Percentiles rank a stretch among this genome's conserved stretches.
phyloP scores from a whole-genome alignment of 2,888 invertebrate genomes.

The Sminthurides aquaticus region DNA sequence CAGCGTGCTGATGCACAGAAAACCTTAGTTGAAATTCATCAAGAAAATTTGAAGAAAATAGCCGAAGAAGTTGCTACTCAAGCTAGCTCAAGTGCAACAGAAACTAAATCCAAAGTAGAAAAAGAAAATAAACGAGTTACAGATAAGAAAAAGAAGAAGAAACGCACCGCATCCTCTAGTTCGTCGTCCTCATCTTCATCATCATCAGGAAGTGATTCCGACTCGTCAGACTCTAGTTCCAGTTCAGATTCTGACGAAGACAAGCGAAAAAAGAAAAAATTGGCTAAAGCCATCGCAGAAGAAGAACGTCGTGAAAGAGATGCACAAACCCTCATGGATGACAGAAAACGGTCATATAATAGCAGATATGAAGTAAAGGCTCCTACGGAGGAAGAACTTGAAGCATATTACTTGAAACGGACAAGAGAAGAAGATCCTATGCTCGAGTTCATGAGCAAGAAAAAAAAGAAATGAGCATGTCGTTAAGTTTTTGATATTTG shows the following conservation, averaged over 20 bases:
- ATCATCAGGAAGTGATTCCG: constrained; percentile 36
- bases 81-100: not conserved
- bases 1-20: constrained; percentile 21
- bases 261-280: constrained; percentile 32
- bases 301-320: constrained; percentile 58
- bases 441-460: constrained; percentile 58
- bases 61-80: constrained; percentile 47
- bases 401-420: constrained; percentile 83
- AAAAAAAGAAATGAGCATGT: constrained; percentile 28
- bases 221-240: constrained; percentile 33
- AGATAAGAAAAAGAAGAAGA: constrained; percentile 43
- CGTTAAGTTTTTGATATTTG: not conserved
- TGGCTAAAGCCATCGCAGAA: constrained; percentile 54
- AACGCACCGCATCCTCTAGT: constrained; percentile 12
- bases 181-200: constrained; percentile 25
- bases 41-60: constrained; percentile 43
- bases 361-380: constrained; percentile 76
- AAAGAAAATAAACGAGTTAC: constrained; percentile 38
- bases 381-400: constrained; percentile 85
- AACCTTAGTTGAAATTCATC: constrained; percentile 43
- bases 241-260: constrained; percentile 47
- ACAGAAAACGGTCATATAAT: constrained; percentile 87
- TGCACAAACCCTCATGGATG: constrained; percentile 66
- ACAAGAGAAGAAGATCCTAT: constrained; percentile 86
- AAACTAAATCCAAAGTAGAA: constrained; percentile 13